Conservation (phyloP, 2,888 invertebrate species). For the Phaedon cochleariae region DNA sequence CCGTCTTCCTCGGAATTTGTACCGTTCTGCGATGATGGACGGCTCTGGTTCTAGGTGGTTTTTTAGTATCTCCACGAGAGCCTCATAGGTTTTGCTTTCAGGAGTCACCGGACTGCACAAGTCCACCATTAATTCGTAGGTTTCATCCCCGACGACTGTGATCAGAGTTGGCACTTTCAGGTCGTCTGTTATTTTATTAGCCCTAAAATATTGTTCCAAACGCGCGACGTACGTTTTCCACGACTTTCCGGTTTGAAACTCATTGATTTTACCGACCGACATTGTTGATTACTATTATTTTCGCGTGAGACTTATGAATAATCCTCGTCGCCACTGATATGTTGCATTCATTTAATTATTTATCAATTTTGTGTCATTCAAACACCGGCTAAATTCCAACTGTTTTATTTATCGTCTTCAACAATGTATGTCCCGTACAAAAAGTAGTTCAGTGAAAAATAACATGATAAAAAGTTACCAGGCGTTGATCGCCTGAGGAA, state of each 20-base stretch:
- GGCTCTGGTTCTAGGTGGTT: constrained; percentile 17
- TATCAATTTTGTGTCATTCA: too few relatives aligned
- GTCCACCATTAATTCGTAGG: background rate
- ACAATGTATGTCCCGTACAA: too few relatives aligned
- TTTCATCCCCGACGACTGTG: constrained; percentile 2
- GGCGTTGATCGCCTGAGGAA: too few relatives aligned
- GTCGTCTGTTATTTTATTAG: background rate
- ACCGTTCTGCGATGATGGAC: constrained; percentile 10
- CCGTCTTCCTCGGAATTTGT: constrained; percentile 8
- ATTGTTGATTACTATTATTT: background rate
- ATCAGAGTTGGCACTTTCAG: background rate
- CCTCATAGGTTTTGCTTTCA: background rate
- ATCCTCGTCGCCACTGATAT: background rate
- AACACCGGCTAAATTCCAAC: too few relatives aligned
- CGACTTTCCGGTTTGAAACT: background rate
- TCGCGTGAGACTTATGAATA: too few relatives aligned
- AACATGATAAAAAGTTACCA: too few relatives aligned
- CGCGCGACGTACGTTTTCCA: background rate
- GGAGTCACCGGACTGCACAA: too few relatives aligned
- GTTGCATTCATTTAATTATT: too few relatives aligned
- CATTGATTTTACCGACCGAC: background rate
- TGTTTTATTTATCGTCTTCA: too few relatives aligned
- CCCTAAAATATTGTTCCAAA: background rate
- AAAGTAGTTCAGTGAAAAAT: too few relatives aligned
- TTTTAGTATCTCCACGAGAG: constrained; percentile 2